Conservation (phyloP, 2,888 invertebrate species). For the Ophonus ardosiacus region DNA sequence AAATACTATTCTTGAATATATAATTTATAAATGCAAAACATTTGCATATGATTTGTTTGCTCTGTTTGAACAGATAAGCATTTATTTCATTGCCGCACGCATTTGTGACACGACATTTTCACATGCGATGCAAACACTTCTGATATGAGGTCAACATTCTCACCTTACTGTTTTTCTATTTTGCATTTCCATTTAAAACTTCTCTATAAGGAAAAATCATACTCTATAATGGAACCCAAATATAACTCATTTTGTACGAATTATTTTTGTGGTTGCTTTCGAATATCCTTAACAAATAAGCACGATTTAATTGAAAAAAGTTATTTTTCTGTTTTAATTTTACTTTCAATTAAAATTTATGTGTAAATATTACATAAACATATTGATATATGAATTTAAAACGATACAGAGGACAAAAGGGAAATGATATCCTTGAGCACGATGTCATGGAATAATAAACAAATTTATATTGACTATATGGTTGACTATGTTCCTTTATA, state of each 20-base stretch:
- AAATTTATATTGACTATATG: too few relatives aligned
- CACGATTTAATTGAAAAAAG: neutral
- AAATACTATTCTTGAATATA: constrained; percentile 43
- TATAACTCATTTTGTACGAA: neutral
- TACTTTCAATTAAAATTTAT: neutral
- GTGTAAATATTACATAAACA: too few relatives aligned
- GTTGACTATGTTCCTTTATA: too few relatives aligned
- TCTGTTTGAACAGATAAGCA: constrained; percentile 54
- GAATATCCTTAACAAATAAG: neutral
- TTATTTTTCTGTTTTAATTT: neutral
- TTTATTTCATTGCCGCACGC: constrained; percentile 46
- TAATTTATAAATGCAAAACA: constrained; percentile 53
- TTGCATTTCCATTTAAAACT: neutral
- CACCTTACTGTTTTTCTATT: constrained; percentile 12
- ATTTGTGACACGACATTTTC: constrained; percentile 43
- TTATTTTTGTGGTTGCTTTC: neutral
- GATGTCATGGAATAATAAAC: too few relatives aligned
- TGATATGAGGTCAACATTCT: constrained; percentile 36
- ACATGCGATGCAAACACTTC: constrained; percentile 35
- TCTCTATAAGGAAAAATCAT: neutral
- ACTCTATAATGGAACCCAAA: neutral
- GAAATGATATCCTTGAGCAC: too few relatives aligned
- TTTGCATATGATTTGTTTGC: constrained; percentile 51
- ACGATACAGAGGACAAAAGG: too few relatives aligned
- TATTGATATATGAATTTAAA: too few relatives aligned